These are phyloP conservation scores for Tetranychus truncatus DNA, from an alignment of 2,888 invertebrate genomes.

Conservation along the genomic window DNA sequence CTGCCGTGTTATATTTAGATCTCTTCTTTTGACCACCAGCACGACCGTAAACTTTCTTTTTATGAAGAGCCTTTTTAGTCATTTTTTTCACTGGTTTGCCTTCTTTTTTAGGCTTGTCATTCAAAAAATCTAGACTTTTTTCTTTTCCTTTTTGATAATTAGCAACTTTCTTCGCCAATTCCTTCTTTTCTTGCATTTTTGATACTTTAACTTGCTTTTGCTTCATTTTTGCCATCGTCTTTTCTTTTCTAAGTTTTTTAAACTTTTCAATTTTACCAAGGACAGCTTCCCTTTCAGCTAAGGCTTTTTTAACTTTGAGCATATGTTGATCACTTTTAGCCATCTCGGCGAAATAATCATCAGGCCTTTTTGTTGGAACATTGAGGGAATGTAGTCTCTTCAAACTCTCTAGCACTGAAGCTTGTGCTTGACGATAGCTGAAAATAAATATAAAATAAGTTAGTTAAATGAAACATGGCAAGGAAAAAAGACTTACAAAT, in stretches of 20 bases:
- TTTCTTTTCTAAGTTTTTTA: constrained; percentile 65
- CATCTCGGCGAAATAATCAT: constrained; percentile 98
- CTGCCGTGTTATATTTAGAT: constrained; percentile 62
- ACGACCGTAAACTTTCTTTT: constrained; percentile 74
- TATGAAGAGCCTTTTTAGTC: constrained; percentile 40
- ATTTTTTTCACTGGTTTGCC: constrained; percentile 57
- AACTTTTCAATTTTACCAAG: constrained; percentile 75
- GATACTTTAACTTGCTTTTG: constrained; percentile 63
- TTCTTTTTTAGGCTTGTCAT: constrained; percentile 35
- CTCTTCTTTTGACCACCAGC: constrained; percentile 78
- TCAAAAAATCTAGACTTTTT: constrained; percentile 58
- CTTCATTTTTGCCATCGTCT: constrained; percentile 78
- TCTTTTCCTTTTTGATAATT: constrained; percentile 65
- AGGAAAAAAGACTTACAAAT: constrained; percentile 36
- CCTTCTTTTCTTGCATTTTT: constrained; percentile 71
- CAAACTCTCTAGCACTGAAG: constrained; percentile 61
- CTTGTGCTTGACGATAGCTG: constrained; percentile 42
- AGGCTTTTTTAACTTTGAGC: constrained; percentile 66
- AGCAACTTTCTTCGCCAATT: constrained; percentile 77
- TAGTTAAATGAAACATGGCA: neutral
- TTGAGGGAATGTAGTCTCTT: constrained; percentile 53
- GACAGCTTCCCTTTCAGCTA: constrained; percentile 63
- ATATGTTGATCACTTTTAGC: constrained; percentile 90
- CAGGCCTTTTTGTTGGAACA: constrained; percentile 60
- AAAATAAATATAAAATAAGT: constrained; percentile 12